These are phyloP conservation scores for Chirona hameri DNA, from an alignment of 2,888 invertebrate genomes.

Conservation along the genomic window DNA sequence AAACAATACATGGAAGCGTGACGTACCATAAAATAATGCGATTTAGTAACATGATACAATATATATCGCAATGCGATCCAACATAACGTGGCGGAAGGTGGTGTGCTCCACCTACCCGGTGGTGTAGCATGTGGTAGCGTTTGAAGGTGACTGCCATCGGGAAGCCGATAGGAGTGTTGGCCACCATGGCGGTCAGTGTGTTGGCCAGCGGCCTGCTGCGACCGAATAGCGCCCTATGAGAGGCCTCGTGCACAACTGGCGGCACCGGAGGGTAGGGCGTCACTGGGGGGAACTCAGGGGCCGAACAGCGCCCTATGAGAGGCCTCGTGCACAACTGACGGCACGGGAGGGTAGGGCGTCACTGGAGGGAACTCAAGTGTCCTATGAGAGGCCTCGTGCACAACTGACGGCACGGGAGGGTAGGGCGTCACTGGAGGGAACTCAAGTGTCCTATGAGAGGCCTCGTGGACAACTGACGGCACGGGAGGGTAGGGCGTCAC, in stretches of 20 bases:
- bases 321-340: conserved; percentile 23
- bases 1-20: no score
- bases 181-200: conserved; percentile 28
- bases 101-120: not conserved
- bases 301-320: not conserved
- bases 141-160: conserved; percentile 29
- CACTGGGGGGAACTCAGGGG: no score
- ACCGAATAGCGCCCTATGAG: conserved; percentile 7
- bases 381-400: conserved; percentile 24
- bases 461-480: conserved; percentile 11
- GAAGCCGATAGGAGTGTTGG: conserved; percentile 10
- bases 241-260: conserved; percentile 26
- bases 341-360: no score
- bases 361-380: no score
- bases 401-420: not conserved
- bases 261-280: no score
- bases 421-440: no score
- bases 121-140: conserved; percentile 28
- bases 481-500: no score
- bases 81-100: no score
- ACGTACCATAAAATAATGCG: no score
- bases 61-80: no score
- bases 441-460: not conserved
- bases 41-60: no score
- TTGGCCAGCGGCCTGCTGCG: conserved; percentile 1